Percentiles rank a stretch among this genome's conserved stretches.
These are phyloP conservation scores for Xanthorhoe spadicearia DNA, from an alignment of 2,888 invertebrate species.

Conservation along the genomic window DNA sequence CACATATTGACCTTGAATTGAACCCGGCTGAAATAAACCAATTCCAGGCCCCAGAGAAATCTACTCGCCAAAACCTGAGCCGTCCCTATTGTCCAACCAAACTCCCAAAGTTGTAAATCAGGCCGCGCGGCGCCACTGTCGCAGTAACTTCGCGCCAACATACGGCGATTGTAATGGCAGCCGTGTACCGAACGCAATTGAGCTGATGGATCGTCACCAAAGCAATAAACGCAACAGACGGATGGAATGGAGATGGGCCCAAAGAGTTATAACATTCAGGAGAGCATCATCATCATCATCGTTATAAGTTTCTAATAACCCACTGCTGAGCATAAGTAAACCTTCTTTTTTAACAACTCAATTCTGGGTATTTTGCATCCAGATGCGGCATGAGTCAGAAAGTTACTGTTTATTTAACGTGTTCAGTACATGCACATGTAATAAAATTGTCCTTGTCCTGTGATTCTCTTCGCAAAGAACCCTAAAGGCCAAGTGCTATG, in stretches of 20 bases:
- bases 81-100: constrained; percentile 16
- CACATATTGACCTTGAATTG: background rate
- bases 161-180: constrained; percentile 17
- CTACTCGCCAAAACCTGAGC: background rate
- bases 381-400: too few relatives aligned
- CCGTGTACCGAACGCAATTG: constrained; percentile 16
- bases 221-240: constrained; percentile 5
- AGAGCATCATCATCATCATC: too few relatives aligned
- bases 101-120: constrained; percentile 47
- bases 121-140: constrained; percentile 51
- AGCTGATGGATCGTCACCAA: constrained; percentile 11
- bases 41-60: background rate
- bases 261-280: background rate
- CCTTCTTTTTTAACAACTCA: too few relatives aligned
- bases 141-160: constrained; percentile 22
- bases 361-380: too few relatives aligned
- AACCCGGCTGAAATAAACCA: background rate
- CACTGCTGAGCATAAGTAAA: too few relatives aligned
- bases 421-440: too few relatives aligned
- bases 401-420: too few relatives aligned
- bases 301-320: too few relatives aligned
- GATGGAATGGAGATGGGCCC: background rate
- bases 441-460: too few relatives aligned
- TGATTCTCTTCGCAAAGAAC: too few relatives aligned
- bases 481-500: too few relatives aligned